These are phyloP conservation scores for Coilia nasus DNA, from an alignment of 2,797 vertebrate genomes.

Conservation along the genomic window DNA sequence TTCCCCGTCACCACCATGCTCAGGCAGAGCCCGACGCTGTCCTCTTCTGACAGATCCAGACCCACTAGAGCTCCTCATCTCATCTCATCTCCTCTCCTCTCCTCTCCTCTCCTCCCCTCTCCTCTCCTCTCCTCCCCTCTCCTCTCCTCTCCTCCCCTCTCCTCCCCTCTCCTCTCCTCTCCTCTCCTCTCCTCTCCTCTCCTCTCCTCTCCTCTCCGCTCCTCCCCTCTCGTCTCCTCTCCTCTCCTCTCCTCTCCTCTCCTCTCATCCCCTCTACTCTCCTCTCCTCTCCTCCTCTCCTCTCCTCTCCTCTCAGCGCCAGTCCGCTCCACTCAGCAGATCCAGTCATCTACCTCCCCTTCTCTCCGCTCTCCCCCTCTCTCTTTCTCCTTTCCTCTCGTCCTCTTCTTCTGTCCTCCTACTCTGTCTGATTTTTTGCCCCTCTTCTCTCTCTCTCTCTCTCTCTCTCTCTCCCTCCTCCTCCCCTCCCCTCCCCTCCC, in stretches of 20 bases:
- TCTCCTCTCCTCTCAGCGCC: background rate
- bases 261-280: background rate
- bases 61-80: background rate
- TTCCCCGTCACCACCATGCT: background rate
- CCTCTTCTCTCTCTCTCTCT: background rate
- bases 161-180: background rate
- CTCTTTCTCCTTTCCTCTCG: background rate
- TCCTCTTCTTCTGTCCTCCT: background rate
- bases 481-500: background rate
- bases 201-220: background rate
- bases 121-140: background rate
- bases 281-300: background rate
- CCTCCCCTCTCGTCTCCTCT: background rate
- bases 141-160: background rate
- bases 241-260: background rate
- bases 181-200: background rate
- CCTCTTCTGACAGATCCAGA: slow-evolving; percentile 70
- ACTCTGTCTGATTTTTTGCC: too few relatives aligned
- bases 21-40: slow-evolving; percentile 69
- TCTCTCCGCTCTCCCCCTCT: background rate
- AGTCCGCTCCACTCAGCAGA: background rate
- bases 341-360: background rate
- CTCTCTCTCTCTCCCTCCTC: background rate
- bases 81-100: background rate
- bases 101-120: background rate